Evolutionary conservation across 2,113 vertebrate genomes (phyloP).

Genomic region (Orycteropus afer): DNA sequence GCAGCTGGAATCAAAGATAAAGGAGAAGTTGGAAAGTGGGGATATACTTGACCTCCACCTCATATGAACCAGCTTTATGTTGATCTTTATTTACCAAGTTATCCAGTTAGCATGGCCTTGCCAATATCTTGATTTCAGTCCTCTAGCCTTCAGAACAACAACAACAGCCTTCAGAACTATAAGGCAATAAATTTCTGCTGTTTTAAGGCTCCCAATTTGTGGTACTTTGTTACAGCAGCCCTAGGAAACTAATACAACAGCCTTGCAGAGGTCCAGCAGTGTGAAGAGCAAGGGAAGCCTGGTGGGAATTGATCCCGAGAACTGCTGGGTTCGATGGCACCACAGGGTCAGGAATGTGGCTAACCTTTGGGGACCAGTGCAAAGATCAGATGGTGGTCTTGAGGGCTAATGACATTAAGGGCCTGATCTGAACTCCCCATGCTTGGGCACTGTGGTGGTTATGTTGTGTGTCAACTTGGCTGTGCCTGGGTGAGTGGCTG

Average conservation of each 20-base stretch:
- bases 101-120: background rate
- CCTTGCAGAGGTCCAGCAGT: background rate
- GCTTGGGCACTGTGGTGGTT: background rate
- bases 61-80: background rate
- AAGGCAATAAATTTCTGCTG: background rate
- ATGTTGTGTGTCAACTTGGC: too few species aligned
- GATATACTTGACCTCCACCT: background rate
- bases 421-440: background rate
- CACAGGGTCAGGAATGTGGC: fast-evolving
- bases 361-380: background rate
- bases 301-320: background rate
- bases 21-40: too few species aligned
- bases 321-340: background rate
- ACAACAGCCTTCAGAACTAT: too few species aligned
- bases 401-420: background rate
- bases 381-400: background rate
- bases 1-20: too few species aligned
- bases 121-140: background rate
- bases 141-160: too few species aligned
- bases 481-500: too few species aligned
- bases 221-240: background rate
- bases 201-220: background rate
- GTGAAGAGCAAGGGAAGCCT: background rate
- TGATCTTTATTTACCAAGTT: background rate
- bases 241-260: background rate